Conservation (phyloP, 2,888 invertebrate species). For the Hedychridium roseum region DNA sequence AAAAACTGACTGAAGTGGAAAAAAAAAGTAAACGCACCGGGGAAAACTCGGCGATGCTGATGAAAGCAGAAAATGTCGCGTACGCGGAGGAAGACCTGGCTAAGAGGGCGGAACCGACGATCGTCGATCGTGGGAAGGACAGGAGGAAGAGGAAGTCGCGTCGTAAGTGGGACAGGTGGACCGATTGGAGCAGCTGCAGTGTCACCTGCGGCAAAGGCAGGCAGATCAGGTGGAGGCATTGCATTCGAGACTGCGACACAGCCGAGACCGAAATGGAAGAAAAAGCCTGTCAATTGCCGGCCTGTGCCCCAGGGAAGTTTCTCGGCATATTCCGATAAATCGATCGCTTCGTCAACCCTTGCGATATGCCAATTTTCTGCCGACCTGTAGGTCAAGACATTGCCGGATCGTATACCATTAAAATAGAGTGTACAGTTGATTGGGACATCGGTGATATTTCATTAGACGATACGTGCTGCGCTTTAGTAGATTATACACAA, state of each 20-base stretch:
- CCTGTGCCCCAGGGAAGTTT: slow-evolving; percentile 61
- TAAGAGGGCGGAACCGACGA: slow-evolving; percentile 9
- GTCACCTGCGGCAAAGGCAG: slow-evolving; percentile 72
- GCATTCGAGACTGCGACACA: slow-evolving; percentile 60
- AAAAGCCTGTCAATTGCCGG: slow-evolving; percentile 65
- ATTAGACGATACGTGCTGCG: no score
- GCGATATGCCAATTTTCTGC: no score
- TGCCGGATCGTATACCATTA: no score
- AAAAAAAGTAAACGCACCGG: background rate
- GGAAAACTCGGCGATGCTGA: no score
- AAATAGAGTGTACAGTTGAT: no score
- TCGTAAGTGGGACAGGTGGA: slow-evolving; percentile 66
- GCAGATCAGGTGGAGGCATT: slow-evolving; percentile 68
- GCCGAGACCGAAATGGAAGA: slow-evolving; percentile 67
- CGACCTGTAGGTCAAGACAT: no score
- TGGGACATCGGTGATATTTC: no score
- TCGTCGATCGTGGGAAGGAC: background rate
- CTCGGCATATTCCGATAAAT: slow-evolving; percentile 48
- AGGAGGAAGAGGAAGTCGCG: slow-evolving; percentile 21
- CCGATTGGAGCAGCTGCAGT: slow-evolving; percentile 71
- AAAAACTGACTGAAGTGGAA: background rate
- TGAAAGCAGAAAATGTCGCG: no score
- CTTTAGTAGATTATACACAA: no score
- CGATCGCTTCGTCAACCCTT: no score
- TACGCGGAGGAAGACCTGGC: no score